These are phyloP conservation scores for fruit fly (Drosophila melanogaster) DNA, from an alignment of 1,140 invertebrate genomes.

Conservation along the genomic window DNA sequence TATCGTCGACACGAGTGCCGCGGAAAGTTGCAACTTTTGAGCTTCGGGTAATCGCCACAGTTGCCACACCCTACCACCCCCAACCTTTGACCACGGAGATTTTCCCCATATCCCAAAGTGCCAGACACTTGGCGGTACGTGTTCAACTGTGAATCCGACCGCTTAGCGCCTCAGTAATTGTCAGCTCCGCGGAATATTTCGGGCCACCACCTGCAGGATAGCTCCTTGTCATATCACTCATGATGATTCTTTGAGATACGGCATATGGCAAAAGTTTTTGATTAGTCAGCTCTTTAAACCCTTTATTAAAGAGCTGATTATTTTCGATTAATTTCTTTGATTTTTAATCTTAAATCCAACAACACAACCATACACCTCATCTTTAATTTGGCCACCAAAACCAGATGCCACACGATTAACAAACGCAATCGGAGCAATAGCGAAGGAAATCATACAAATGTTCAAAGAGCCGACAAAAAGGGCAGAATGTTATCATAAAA, in stretches of 20 bases:
- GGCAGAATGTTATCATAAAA: slow-evolving; percentile 72
- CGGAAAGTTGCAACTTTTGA: slow-evolving; percentile 44
- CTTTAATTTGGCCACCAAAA: slow-evolving; percentile 2
- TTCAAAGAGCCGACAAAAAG: slow-evolving; percentile 25
- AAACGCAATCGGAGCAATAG: slow-evolving; percentile 28
- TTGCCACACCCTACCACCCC: slow-evolving; percentile 2
- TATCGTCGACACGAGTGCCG: slow-evolving; percentile 52
- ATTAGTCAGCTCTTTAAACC: too few species aligned
- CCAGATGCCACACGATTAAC: slow-evolving; percentile 27
- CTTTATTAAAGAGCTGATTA: background rate
- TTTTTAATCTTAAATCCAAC: too few species aligned
- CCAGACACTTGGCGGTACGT: slow-evolving; percentile 26
- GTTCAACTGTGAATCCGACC: slow-evolving; percentile 30
- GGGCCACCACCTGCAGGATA: slow-evolving; percentile 8
- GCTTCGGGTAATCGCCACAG: slow-evolving; percentile 17
- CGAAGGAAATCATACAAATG: slow-evolving; percentile 6
- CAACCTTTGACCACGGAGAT: slow-evolving; percentile 2
- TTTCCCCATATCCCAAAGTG: background rate
- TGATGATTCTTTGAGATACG: too few species aligned
- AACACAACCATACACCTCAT: too few species aligned
- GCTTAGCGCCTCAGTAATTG: slow-evolving; percentile 36
- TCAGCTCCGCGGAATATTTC: slow-evolving; percentile 2
- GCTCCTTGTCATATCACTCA: background rate
- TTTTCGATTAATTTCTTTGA: background rate
- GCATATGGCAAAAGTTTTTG: background rate